A percentile compares a stretch with the other conserved stretches of the same genome.
These are phyloP conservation scores for Cheirogaleus major DNA, from an alignment of 2,797 vertebrate species.

Conservation along the genomic window DNA sequence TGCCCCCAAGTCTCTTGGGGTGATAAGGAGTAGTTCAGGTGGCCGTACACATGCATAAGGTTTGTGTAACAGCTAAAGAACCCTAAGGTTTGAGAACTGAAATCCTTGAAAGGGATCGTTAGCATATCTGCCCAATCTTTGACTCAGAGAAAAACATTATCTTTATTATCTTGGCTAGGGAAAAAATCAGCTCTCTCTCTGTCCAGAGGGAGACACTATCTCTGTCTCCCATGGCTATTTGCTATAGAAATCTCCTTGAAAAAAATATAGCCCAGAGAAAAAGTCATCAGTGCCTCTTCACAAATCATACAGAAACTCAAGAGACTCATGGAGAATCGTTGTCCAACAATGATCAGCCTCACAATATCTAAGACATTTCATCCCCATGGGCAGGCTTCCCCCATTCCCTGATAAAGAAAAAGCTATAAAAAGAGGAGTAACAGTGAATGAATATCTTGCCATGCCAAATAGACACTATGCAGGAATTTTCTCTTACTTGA, in stretches of 20 bases:
- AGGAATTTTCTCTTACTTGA: not conserved
- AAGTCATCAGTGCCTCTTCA: not conserved
- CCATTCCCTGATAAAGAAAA: not conserved
- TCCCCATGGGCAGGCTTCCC: not conserved
- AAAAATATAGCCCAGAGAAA: not conserved
- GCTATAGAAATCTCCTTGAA: not conserved
- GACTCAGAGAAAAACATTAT: not conserved
- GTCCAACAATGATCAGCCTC: not conserved
- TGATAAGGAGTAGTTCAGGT: not conserved
- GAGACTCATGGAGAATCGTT: not conserved
- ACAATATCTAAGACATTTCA: not conserved
- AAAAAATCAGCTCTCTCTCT: not conserved
- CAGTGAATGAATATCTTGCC: not conserved
- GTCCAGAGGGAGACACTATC: not conserved
- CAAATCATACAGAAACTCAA: not conserved
- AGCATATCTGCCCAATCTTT: not conserved
- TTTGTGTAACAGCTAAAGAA: not conserved
- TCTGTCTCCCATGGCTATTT: not conserved
- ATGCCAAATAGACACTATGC: not conserved
- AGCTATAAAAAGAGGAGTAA: not conserved
- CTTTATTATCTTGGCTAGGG: not conserved
- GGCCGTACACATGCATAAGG: not conserved
- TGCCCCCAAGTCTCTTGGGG: not conserved
- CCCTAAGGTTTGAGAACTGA: not conserved
- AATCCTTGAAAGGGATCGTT: not conserved